Conservation (phyloP, 2,797 vertebrate species). For the Chaetodon trifasciatus region DNA sequence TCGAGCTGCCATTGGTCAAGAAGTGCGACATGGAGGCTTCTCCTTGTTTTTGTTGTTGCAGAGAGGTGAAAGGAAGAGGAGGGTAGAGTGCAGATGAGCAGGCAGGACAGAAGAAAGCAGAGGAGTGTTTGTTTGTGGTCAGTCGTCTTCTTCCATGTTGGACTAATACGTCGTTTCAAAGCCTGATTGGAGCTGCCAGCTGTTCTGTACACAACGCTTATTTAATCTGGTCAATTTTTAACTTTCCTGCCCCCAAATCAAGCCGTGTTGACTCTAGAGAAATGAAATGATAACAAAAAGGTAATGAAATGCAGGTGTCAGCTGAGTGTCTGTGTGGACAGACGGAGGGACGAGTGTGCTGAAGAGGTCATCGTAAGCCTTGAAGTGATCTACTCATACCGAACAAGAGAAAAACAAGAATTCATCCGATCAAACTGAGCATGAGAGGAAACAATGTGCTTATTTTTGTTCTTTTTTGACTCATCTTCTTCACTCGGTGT, state of each 20-base stretch:
- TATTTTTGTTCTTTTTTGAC: not conserved
- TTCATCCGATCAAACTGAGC: not conserved
- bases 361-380: not conserved
- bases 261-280: not conserved
- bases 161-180: not conserved
- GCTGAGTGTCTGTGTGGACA: too few relatives aligned
- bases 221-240: not conserved
- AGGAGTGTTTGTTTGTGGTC: not conserved
- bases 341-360: not conserved
- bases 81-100: too few relatives aligned
- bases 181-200: not conserved
- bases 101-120: not conserved
- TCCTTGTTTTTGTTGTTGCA: not conserved
- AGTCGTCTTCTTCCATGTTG: not conserved
- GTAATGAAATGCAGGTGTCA: not conserved
- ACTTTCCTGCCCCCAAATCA: not conserved
- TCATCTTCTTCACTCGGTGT: not conserved
- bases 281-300: not conserved
- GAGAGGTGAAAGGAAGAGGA: too few relatives aligned
- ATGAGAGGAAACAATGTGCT: not conserved
- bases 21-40: not conserved
- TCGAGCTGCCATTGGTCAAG: conserved; percentile 6
- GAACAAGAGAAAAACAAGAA: not conserved
- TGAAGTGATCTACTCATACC: not conserved
- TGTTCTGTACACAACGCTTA: too few relatives aligned